Conservation (phyloP, 2,797 vertebrate genomes). For the Sylvia borin region DNA sequence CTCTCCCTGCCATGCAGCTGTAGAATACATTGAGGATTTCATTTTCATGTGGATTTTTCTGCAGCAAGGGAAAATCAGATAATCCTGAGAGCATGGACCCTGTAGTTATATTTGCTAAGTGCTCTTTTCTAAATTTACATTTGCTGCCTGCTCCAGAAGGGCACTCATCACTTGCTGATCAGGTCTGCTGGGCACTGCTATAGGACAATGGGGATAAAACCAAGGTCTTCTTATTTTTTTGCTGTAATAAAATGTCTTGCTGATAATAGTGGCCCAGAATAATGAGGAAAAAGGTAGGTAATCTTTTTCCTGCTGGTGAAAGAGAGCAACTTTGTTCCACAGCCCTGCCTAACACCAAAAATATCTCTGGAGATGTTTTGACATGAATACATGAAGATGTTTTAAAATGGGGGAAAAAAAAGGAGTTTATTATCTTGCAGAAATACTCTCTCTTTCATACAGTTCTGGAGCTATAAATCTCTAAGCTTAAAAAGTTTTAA, state of each 20-base stretch:
- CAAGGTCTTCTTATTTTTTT: not conserved
- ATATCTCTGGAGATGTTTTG: not conserved
- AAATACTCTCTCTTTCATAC: not conserved
- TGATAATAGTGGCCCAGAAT: not conserved
- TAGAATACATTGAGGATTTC: not conserved
- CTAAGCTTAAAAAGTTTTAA: not conserved
- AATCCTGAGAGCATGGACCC: not conserved
- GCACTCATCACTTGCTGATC: not conserved
- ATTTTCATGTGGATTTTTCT: not conserved
- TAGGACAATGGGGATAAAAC: not conserved
- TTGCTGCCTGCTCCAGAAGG: not conserved
- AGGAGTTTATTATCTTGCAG: not conserved
- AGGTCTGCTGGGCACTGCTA: not conserved
- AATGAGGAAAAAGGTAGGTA: not conserved
- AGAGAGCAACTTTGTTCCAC: not conserved
- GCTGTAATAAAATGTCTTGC: not conserved
- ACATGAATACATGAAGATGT: not conserved
- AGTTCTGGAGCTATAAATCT: not conserved
- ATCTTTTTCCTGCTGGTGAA: not conserved
- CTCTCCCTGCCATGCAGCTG: not conserved
- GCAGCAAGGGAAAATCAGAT: not conserved
- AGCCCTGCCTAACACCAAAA: not conserved
- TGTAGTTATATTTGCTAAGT: slow-evolving; percentile 25
- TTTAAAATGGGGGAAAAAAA: not conserved
- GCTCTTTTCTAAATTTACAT: slow-evolving; percentile 7